phyloP scores from a whole-genome alignment of 2,113 vertebrate genomes.

The Progne subis region DNA sequence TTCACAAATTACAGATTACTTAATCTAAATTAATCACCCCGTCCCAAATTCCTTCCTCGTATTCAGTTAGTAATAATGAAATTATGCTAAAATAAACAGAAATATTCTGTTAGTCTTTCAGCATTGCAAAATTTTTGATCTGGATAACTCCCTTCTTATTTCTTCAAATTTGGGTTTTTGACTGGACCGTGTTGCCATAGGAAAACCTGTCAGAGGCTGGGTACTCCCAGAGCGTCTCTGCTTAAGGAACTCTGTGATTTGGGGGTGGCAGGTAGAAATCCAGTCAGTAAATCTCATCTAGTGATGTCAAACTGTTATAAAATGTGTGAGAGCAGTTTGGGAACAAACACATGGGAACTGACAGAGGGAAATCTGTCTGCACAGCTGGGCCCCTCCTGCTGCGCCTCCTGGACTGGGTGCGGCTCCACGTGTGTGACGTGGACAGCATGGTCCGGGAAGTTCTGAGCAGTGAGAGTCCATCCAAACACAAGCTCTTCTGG shows the following conservation, averaged over 20 bases:
- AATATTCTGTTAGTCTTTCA: not conserved
- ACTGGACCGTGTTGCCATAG: accelerated
- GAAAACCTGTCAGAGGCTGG: not conserved
- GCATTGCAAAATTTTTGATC: not conserved
- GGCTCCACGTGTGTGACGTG: constrained; percentile 89
- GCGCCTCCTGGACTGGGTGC: constrained; percentile 93
- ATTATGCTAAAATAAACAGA: not conserved
- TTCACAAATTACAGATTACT: not conserved
- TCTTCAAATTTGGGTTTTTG: not conserved
- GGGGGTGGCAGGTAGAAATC: not conserved
- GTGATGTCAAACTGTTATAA: not conserved
- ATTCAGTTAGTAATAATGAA: not conserved
- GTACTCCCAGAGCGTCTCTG: not conserved
- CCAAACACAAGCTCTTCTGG: constrained; percentile 88
- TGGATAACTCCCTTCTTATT: not conserved
- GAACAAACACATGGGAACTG: not conserved
- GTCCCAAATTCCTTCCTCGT: not conserved
- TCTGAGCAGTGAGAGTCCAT: constrained; percentile 88
- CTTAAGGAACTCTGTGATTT: not conserved
- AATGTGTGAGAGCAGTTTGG: not conserved
- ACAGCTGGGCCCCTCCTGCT: constrained; percentile 88
- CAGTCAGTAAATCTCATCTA: not conserved
- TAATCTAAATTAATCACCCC: not conserved
- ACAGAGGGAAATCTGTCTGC: not conserved
- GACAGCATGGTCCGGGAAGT: constrained; percentile 87